These are phyloP conservation scores for Nerophis lumbriciformis DNA, from an alignment of 2,113 vertebrate genomes.

Conservation along the genomic window DNA sequence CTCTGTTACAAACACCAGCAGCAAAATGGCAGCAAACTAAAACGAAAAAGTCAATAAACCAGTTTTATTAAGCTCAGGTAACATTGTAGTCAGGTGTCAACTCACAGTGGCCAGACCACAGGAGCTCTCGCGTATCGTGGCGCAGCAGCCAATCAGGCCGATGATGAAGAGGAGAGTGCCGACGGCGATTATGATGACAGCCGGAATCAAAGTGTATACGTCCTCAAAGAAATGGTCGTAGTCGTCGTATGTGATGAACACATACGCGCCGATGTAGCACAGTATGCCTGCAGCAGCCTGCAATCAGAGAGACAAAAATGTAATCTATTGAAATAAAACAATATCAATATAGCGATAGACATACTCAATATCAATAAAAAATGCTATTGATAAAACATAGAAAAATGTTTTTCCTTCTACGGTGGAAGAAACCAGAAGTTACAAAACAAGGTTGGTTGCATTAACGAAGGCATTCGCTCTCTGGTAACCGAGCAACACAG, in stretches of 20 bases:
- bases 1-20: conserved; percentile 94
- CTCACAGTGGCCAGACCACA: conserved; percentile 91
- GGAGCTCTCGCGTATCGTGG: conserved; percentile 91
- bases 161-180: conserved; percentile 94
- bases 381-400: too few species aligned
- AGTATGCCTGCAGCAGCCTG: conserved; percentile 94
- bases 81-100: conserved; percentile 14
- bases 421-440: too few species aligned
- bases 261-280: conserved; percentile 97
- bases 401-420: too few species aligned
- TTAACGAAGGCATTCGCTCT: too few species aligned
- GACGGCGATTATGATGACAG: conserved; percentile 89
- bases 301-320: conserved; percentile 17
- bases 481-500: too few species aligned
- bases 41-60: conserved; percentile 37
- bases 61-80: not conserved
- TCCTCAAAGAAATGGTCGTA: conserved; percentile 98
- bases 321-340: not conserved
- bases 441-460: too few species aligned
- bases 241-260: conserved; percentile 97
- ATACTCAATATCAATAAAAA: too few species aligned
- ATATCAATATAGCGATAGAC: too few species aligned
- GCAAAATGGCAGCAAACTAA: conserved; percentile 93
- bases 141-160: conserved; percentile 93
- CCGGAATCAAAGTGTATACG: conserved; percentile 90